Evolutionary conservation across 2,797 vertebrate species (phyloP), one percentile per base, ranked within the genome.

Genomic region (Xerus rutilus): DNA sequence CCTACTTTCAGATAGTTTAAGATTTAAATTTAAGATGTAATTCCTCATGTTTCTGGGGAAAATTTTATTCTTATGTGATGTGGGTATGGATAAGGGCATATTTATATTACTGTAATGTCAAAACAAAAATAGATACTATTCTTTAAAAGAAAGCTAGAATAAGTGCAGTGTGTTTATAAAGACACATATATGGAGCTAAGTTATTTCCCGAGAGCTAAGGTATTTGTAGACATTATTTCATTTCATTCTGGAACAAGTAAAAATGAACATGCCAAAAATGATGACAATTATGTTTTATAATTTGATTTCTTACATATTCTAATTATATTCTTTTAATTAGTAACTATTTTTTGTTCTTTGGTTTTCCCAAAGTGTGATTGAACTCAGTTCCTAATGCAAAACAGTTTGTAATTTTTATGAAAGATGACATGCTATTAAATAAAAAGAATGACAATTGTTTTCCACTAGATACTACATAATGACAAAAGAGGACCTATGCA

Each of bases 271-370:
- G 96, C 98, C 90, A 94, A 94, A 89, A 82, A 84, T 52, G 67
- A 91, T 95, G 97, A 89, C 90, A 95, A 93, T 97, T 89, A 96
- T 92, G 94, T 85, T 88, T 95, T 95, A 72, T 96, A 90, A 91
- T 92, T 91, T 91, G 93, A 97, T 96, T 97, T 92, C 95, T 97
- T 90, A 95, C 95, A 92, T 93, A 94, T 89, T 93, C 91, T 97
- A 97, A 97, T 97, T 89, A 97, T 94, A 96, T 95, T 95, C 32
- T 93, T 96, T 97, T 96, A 97, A 97, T 98, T 94, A 97, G 94
- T 89, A 96, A 83, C 78, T 67, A 70, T 30, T 95, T 86, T 96
- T 95, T 93, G 91, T 96, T 94, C 85, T 73, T 87, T 49, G 64
- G 83, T 67, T 90, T 96, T 30, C 35, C 49, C 62, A 86, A 87